These are phyloP conservation scores for Sternarchorhynchus goeldii DNA, from an alignment of 2,797 vertebrate species.

Conservation along the genomic window DNA sequence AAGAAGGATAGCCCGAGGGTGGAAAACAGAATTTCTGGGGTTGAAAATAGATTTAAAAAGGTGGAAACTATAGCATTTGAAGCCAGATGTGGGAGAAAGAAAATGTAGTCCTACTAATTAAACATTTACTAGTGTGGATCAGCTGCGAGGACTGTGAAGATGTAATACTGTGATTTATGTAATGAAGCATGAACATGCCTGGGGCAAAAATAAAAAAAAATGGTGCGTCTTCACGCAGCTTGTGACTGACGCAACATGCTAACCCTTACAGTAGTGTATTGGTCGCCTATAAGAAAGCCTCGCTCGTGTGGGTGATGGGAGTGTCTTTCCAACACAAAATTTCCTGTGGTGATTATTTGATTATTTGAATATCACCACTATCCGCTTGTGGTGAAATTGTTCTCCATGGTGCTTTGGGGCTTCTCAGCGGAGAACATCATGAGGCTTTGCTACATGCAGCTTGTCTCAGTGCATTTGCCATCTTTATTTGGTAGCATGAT, in stretches of 20 bases:
- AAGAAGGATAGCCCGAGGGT: background rate
- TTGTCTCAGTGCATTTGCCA: background rate
- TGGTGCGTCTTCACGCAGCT: background rate
- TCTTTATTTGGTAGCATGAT: background rate
- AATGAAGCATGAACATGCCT: background rate
- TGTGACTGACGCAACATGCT: background rate
- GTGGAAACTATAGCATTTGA: background rate
- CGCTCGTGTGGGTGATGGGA: background rate
- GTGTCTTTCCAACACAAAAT: background rate
- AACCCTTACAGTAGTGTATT: no score
- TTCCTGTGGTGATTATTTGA: background rate
- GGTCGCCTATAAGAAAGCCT: background rate
- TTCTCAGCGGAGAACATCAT: background rate
- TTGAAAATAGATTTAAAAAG: background rate
- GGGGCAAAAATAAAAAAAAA: background rate
- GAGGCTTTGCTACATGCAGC: background rate
- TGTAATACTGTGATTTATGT: conserved; percentile 39
- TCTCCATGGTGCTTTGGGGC: background rate
- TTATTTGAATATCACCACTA: background rate
- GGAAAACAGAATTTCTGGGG: no score
- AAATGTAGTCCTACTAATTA: background rate
- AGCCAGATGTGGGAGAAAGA: background rate
- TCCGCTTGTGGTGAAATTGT: conserved; percentile 1
- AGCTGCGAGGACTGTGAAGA: conserved; percentile 14
- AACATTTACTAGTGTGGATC: conserved; percentile 31